Evolutionary conservation across 2,888 invertebrate species (phyloP), one percentile per base, ranked within the genome.

Genomic region (Metacarcinus magister): DNA sequence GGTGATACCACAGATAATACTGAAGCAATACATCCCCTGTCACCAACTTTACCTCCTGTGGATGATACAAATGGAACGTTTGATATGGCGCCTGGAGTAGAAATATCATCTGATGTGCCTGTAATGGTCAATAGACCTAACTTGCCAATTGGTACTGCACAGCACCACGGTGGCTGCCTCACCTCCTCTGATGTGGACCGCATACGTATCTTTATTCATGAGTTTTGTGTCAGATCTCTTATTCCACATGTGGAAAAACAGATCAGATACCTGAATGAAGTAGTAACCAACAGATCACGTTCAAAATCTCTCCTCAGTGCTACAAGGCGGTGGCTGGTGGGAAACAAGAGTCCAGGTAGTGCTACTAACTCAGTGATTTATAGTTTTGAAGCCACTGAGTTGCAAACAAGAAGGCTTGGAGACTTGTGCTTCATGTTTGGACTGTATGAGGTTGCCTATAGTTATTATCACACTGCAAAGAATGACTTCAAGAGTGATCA

Each of bases 341-440:
- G 99, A 13, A 99, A 99, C 97, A 98, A 99, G 2, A 99, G 99
- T 13, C 98, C 98, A 5, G 97, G 97, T 82, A 98, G 98, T 95
- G 98, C 98, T 75, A 97, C 98, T 28, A 98, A 98, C 96, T 96
- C 96, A 82, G 97, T 97, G 39, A 94, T 97, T 97, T 99, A 99
- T 97, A 98, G 98, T 43, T 98, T 98, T 89, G 99, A 99, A 97
- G 98, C 99, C 43, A 98, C 99, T 0, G 99, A 99, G 98, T 98
- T 99, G 97, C 99, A 99, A 97, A 98, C 99, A 93, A 98, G 99
- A 96, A 98, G 99, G 96, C 98, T 99, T 89, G 99, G 99, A 0
- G 99, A 99, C 98, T 98, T 99, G 10, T 99, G 99, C 98, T 99
- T 99, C 97, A 98, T 99, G 98, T 99, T 99, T 97, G 99, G 99